Evolutionary conservation across 2,113 vertebrate genomes (phyloP), one percentile per base, ranked within the genome.

Genomic region (Xyrauchen texanus): DNA sequence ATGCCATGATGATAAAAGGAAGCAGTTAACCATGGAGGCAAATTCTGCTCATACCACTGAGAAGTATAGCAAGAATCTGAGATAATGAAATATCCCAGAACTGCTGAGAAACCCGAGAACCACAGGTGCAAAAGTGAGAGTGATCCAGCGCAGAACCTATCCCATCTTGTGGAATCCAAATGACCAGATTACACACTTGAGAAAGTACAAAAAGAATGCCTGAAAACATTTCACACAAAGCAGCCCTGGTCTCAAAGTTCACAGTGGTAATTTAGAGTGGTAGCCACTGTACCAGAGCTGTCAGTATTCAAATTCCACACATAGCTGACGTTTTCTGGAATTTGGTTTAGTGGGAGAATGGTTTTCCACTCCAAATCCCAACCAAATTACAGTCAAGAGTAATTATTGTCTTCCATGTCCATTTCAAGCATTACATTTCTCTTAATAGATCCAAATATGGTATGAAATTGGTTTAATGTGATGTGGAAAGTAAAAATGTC

Each of bases 161-260:
- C 53, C 67, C 62, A 73, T 11, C 21, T 34, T 34, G 21, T 34
- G 21, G 21, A 34, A 34, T 34, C 44, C 58, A 16, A 47, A 57
- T 72, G 8, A 4, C 53, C 16, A 64, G 64, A 80, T 85, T 85
- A 82, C 74, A 67, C 79, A 73, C 76, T 84, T 68, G 63, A 81
- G 78, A 73, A 53, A 69, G 61, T 73, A 49, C 76, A 74, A 49
- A 51, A 63, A 78, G 79, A 81, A 84, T 81, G 82, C 60, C 21
- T 16, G 8, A 68, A 71, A 71, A 52, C 65, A 84, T 84, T 65
- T 80, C 69, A 47, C 10, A 8, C 63, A 68, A 78, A 74, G 64
- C 74, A 34, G 21, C 21, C 21, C 21, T 3, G 3, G 65, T 13
- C 15, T 15, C 42, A 46, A 3, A 34, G 21, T 34, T 74, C 9